phyloP scores from a whole-genome alignment of 2,888 invertebrate genomes.

The Drosophila kuntzei region DNA sequence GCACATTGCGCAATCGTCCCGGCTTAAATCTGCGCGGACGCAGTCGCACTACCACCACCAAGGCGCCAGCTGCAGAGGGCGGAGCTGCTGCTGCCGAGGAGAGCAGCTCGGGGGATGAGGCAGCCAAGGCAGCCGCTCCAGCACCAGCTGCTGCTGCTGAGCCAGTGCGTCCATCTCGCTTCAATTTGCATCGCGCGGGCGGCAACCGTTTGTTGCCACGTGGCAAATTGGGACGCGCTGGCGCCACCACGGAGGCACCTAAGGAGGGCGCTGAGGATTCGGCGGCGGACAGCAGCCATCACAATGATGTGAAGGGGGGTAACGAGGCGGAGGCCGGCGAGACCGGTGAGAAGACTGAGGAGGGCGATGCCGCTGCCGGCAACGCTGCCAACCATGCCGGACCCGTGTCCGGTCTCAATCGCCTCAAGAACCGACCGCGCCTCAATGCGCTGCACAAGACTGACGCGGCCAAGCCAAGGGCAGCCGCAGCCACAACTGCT shows the following conservation, averaged over 20 bases:
- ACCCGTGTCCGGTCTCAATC: slow-evolving; percentile 80
- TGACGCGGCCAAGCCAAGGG: slow-evolving; percentile 81
- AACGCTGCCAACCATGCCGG: slow-evolving; percentile 53
- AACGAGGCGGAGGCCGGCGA: slow-evolving; percentile 49
- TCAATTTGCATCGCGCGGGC: slow-evolving; percentile 83
- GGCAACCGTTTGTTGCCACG: slow-evolving; percentile 83
- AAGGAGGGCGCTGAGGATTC: slow-evolving; percentile 75
- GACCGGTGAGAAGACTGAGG: slow-evolving; percentile 58
- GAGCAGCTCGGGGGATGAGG: slow-evolving; percentile 60
- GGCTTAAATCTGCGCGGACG: slow-evolving; percentile 83
- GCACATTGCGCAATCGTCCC: slow-evolving; percentile 81
- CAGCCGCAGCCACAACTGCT: slow-evolving; percentile 47
- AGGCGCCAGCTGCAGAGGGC: slow-evolving; percentile 69
- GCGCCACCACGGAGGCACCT: slow-evolving; percentile 72
- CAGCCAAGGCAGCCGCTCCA: slow-evolving; percentile 51
- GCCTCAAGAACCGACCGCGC: slow-evolving; percentile 84
- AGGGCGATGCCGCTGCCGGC: slow-evolving; percentile 56
- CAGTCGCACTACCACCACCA: slow-evolving; percentile 82
- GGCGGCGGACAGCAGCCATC: slow-evolving; percentile 80
- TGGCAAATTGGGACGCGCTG: slow-evolving; percentile 75
- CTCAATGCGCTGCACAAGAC: slow-evolving; percentile 83
- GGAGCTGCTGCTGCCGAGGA: slow-evolving; percentile 41
- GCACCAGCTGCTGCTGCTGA: slow-evolving; percentile 47
- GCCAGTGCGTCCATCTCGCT: slow-evolving; percentile 81
- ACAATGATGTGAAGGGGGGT: slow-evolving; percentile 80